Percentiles rank a stretch among this genome's conserved stretches.
Conservation (phyloP, 2,113 vertebrate genomes). For the Acrocephalus arundinaceus region DNA sequence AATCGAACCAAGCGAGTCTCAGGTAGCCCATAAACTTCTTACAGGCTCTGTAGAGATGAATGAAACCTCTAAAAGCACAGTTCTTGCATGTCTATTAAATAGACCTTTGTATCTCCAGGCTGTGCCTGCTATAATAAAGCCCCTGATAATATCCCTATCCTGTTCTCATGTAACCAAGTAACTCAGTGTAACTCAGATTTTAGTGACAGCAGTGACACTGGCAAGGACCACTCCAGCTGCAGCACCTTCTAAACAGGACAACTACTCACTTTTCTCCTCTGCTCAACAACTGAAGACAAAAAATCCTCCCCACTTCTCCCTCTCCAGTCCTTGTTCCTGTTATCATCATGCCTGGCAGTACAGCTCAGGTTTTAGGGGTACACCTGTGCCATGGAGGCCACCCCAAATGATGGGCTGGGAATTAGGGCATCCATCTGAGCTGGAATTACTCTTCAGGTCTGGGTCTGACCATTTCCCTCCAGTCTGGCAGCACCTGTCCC, state of each 20-base stretch:
- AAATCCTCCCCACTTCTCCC: not conserved
- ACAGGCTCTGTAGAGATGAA: not conserved
- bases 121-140: not conserved
- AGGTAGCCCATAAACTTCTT: not conserved
- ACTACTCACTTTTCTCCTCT: not conserved
- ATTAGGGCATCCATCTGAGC: not conserved
- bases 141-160: not conserved
- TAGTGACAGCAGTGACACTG: not conserved
- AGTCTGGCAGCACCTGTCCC: not conserved
- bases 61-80: not conserved
- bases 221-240: not conserved
- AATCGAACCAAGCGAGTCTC: accelerated
- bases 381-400: not conserved
- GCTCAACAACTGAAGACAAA: not conserved
- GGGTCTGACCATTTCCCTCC: not conserved
- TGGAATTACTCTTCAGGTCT: not conserved
- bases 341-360: not conserved
- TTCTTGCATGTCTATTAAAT: not conserved
- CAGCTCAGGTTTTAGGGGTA: not conserved
- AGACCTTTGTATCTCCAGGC: not conserved
- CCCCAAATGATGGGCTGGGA: not conserved
- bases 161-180: not conserved
- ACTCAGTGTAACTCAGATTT: not conserved
- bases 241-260: not conserved
- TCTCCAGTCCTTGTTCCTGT: not conserved